These are phyloP conservation scores for Drosophila novamexicana DNA, from an alignment of 1,140 invertebrate species.

Conservation along the genomic window DNA sequence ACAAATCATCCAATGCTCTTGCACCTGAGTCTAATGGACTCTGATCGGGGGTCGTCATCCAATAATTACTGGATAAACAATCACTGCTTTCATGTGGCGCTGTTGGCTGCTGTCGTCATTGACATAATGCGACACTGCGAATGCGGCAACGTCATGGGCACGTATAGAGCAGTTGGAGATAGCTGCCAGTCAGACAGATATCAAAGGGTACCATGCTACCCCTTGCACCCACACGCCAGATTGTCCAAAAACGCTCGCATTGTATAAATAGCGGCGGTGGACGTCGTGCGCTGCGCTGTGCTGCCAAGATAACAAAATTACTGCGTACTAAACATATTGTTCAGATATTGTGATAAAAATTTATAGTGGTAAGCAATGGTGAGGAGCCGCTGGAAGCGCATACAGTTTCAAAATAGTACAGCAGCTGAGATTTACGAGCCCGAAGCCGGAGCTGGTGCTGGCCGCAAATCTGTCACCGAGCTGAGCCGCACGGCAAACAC, in stretches of 20 bases:
- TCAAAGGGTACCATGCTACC: conserved; percentile 16
- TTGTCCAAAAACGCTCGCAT: conserved; percentile 31
- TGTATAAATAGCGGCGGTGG: conserved; percentile 62
- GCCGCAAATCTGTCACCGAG: conserved; percentile 74
- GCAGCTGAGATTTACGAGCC: conserved; percentile 71
- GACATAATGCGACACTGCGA: conserved; percentile 75
- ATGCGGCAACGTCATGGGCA: conserved; percentile 59
- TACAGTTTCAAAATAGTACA: conserved; percentile 51
- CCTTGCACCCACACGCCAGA: background rate
- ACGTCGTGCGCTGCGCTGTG: conserved; percentile 35
- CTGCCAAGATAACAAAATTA: conserved; percentile 78
- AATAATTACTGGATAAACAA: conserved; percentile 50
- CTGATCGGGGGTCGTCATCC: conserved; percentile 6
- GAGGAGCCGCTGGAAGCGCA: conserved; percentile 4
- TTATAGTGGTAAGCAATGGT: conserved; percentile 29
- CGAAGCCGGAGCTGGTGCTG: conserved; percentile 14
- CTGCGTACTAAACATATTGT: conserved; percentile 72
- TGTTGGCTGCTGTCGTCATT: conserved; percentile 69
- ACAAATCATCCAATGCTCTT: background rate
- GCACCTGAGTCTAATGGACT: conserved; percentile 11
- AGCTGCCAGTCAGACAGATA: conserved; percentile 46
- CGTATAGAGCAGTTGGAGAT: conserved; percentile 19
- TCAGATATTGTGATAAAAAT: conserved; percentile 79
- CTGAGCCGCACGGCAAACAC: conserved; percentile 70
- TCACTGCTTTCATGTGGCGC: conserved; percentile 67